Conservation (phyloP, 2,888 invertebrate species). For the Tricholauxania praeusta region DNA sequence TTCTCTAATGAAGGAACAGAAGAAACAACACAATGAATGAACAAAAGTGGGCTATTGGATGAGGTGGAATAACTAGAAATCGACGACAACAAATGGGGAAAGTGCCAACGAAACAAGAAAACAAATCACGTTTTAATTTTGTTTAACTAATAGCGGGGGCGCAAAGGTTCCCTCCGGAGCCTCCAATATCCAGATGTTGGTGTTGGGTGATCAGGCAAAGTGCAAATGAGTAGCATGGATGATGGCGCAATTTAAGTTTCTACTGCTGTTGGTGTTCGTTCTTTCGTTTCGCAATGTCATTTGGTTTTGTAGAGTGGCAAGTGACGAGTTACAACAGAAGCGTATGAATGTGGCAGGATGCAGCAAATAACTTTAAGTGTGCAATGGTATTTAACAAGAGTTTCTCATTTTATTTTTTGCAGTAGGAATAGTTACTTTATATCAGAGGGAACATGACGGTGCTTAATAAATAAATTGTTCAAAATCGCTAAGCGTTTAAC, state of each 20-base stretch:
- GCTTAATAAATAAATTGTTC: neutral
- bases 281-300: slow-evolving; percentile 3
- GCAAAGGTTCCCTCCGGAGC: neutral
- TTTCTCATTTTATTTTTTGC: too few relatives aligned
- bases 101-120: slow-evolving; percentile 58
- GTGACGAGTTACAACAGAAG: neutral
- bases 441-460: neutral
- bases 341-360: slow-evolving; percentile 1
- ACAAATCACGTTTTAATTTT: slow-evolving; percentile 66
- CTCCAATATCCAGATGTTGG: slow-evolving; percentile 16
- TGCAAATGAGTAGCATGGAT: neutral
- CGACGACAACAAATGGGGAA: slow-evolving; percentile 48
- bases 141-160: slow-evolving; percentile 57
- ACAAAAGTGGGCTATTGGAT: slow-evolving; percentile 21
- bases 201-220: too few relatives aligned
- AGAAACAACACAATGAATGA: slow-evolving; percentile 16
- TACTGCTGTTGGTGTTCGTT: neutral
- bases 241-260: neutral
- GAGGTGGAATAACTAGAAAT: slow-evolving; percentile 50
- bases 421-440: neutral
- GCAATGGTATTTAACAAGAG: slow-evolving; percentile 1
- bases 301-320: neutral
- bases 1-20: slow-evolving; percentile 24
- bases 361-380: slow-evolving; percentile 4
- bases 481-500: slow-evolving; percentile 1